Evolutionary conservation across 2,888 invertebrate species (phyloP).

Genomic region (Eupithecia dodoneata): DNA sequence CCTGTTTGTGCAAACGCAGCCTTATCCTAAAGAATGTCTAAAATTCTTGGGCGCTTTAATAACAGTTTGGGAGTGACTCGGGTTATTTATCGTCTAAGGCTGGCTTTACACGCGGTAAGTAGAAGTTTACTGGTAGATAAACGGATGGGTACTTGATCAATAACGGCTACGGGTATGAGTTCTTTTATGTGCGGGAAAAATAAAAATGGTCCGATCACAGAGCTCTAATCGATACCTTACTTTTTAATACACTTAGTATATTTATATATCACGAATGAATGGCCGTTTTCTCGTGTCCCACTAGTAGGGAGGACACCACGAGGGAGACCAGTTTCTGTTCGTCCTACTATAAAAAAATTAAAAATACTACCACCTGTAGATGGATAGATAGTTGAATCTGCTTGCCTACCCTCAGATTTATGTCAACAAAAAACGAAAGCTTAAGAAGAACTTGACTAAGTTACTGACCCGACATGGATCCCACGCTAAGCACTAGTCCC

Average conservation of each 20-base stretch:
- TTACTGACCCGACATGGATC: constrained; percentile 2
- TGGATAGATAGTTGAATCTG: neutral
- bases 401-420: neutral
- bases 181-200: neutral
- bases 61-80: constrained; percentile 43
- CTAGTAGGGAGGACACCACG: too few species aligned
- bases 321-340: too few species aligned
- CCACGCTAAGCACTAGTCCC: constrained; percentile 14
- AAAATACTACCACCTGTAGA: too few species aligned
- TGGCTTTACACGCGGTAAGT: constrained; percentile 15
- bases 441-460: neutral
- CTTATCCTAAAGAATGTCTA: constrained; percentile 48
- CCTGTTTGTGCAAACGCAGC: constrained; percentile 43
- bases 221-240: neutral
- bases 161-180: neutral
- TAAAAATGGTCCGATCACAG: neutral
- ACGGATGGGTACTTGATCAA: neutral
- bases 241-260: neutral
- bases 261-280: neutral
- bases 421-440: constrained; percentile 1
- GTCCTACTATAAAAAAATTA: too few species aligned
- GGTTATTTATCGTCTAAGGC: constrained; percentile 40
- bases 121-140: constrained; percentile 9
- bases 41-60: constrained; percentile 43
- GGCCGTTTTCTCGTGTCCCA: too few species aligned